Percentiles rank a stretch among this genome's conserved stretches.
Conservation (phyloP, 2,113 vertebrate genomes). For the Chauna torquata region DNA sequence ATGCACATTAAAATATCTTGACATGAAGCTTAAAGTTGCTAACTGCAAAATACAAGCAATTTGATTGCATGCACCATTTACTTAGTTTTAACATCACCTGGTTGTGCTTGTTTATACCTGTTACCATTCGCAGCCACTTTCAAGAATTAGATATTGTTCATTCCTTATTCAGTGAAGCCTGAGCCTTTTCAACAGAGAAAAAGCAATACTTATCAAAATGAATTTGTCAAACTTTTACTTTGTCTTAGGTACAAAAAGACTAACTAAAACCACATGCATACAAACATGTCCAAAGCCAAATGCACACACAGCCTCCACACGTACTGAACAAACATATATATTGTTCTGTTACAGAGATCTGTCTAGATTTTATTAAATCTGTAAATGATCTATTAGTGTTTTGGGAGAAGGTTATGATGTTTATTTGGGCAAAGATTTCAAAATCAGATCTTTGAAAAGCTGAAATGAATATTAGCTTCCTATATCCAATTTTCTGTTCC, state of each 20-base stretch:
- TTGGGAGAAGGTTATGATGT: not conserved
- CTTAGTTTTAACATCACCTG: not conserved
- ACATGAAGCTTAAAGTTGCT: not conserved
- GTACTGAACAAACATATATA: not conserved
- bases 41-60: not conserved
- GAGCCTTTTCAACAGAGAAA: not conserved
- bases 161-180: not conserved
- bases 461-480: not conserved
- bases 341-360: not conserved
- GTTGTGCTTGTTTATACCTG: not conserved
- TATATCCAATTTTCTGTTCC: not conserved
- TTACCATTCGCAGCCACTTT: not conserved
- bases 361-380: not conserved
- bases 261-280: not conserved
- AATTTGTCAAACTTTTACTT: not conserved
- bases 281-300: not conserved
- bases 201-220: not conserved
- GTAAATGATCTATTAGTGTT: not conserved
- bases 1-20: not conserved
- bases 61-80: accelerated
- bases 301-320: accelerated
- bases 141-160: not conserved
- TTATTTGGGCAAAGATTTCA: not conserved
- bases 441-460: not conserved
- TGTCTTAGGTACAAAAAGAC: not conserved